These are phyloP conservation scores for Brachyhypopomus gauderio DNA, from an alignment of 2,113 vertebrate species.

Conservation along the genomic window DNA sequence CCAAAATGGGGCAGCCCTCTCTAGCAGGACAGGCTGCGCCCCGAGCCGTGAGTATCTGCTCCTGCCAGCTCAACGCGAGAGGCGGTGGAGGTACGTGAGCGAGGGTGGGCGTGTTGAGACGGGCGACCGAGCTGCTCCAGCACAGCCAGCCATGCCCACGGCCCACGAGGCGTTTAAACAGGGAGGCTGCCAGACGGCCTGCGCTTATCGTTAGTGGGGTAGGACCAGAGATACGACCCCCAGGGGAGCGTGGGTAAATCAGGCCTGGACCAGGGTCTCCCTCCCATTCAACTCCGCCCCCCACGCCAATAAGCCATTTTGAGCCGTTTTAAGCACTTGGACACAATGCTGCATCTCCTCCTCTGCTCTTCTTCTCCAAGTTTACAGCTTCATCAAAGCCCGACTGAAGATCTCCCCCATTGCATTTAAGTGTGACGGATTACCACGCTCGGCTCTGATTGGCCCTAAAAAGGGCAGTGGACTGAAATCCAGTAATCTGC, in stretches of 20 bases:
- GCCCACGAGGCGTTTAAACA: constrained; percentile 50
- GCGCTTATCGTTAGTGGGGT: constrained; percentile 31
- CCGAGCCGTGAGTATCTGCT: no score
- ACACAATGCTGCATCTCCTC: constrained; percentile 54
- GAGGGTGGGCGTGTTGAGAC: no score
- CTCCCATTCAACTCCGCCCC: constrained; percentile 25
- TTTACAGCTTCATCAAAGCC: constrained; percentile 73
- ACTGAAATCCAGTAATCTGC: constrained; percentile 33
- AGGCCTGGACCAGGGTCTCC: constrained; percentile 65
- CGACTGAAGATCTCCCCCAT: constrained; percentile 58
- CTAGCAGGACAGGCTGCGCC: no score
- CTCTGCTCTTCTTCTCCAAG: constrained; percentile 48
- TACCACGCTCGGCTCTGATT: constrained; percentile 47
- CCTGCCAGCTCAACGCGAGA: no score
- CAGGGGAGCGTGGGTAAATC: constrained; percentile 70
- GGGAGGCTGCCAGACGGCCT: constrained; percentile 34
- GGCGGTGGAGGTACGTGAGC: no score
- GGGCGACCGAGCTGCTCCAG: not conserved
- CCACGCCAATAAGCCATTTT: constrained; percentile 68
- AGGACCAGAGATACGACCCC: constrained; percentile 62
- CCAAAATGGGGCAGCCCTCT: no score
- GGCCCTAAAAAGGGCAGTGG: constrained; percentile 43
- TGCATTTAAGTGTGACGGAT: constrained; percentile 62
- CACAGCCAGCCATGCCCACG: constrained; percentile 27
- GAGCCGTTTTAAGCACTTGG: constrained; percentile 66